phyloP scores from a whole-genome alignment of 2,888 invertebrate genomes.

The Galerucella nymphaeae region DNA sequence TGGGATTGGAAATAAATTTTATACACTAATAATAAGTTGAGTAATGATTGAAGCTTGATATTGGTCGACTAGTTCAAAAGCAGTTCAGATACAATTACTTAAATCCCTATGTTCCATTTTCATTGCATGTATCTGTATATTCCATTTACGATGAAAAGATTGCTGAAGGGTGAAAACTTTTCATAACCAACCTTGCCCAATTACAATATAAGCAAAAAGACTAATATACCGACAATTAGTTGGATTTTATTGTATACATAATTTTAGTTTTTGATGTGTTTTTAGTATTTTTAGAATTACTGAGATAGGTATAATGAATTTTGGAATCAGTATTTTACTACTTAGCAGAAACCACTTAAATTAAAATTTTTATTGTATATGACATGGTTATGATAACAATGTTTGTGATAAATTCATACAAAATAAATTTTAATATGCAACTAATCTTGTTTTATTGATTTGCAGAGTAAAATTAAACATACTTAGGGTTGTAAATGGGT shows the following conservation, averaged over 20 bases:
- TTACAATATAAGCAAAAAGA: constrained; percentile 2
- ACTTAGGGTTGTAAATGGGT: too few species aligned
- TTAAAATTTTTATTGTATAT: not conserved
- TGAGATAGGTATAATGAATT: not conserved
- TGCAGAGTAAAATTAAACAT: too few species aligned
- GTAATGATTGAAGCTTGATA: too few species aligned
- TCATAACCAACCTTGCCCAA: not conserved
- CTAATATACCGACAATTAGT: not conserved
- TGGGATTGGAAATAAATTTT: too few species aligned
- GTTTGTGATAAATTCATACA: constrained; percentile 23
- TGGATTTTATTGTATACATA: not conserved
- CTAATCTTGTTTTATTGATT: not conserved
- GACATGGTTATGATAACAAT: constrained; percentile 2
- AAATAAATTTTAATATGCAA: constrained; percentile 18
- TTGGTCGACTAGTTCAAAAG: too few species aligned
- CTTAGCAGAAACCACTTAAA: not conserved
- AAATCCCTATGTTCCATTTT: too few species aligned
- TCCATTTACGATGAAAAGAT: too few species aligned
- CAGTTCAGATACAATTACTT: too few species aligned
- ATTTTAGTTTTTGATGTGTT: constrained; percentile 1
- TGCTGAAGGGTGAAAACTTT: too few species aligned
- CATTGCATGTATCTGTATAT: too few species aligned
- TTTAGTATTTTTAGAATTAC: not conserved
- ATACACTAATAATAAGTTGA: too few species aligned
- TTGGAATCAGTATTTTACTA: constrained; percentile 18